Conservation (phyloP, 2,888 invertebrate species). For the Diogma glabrata region DNA sequence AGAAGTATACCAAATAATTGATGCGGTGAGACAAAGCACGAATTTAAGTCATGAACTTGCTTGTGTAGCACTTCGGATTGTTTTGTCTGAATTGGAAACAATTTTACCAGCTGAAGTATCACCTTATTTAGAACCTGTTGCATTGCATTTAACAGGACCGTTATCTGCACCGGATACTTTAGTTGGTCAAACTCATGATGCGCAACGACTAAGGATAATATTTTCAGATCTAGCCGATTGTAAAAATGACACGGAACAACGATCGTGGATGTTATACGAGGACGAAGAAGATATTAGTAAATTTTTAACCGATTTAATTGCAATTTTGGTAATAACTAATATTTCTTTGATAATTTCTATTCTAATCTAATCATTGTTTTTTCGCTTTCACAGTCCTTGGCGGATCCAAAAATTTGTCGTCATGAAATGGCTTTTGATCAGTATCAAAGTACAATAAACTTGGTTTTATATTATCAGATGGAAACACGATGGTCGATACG, state of each 20-base stretch:
- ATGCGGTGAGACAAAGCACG: slow-evolving; percentile 69
- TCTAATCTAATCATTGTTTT: background rate
- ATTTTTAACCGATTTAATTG: slow-evolving; percentile 69
- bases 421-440: slow-evolving; percentile 74
- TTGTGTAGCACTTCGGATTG: slow-evolving; percentile 70
- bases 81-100: slow-evolving; percentile 42
- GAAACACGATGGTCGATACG: slow-evolving; percentile 80
- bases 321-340: slow-evolving; percentile 60
- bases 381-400: slow-evolving; percentile 60
- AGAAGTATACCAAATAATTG: slow-evolving; percentile 63
- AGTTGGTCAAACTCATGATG: slow-evolving; percentile 68
- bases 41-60: slow-evolving; percentile 79
- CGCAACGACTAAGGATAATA: slow-evolving; percentile 68
- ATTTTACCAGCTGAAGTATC: slow-evolving; percentile 47
- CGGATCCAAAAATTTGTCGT: slow-evolving; percentile 77
- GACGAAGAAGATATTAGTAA: slow-evolving; percentile 82
- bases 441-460: slow-evolving; percentile 69
- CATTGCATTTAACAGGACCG: slow-evolving; percentile 46
- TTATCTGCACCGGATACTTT: slow-evolving; percentile 49
- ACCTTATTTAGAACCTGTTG: slow-evolving; percentile 48
- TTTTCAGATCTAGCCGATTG: slow-evolving; percentile 76
- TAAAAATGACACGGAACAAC: slow-evolving; percentile 89
- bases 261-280: slow-evolving; percentile 91
- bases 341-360: slow-evolving; percentile 12
- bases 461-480: slow-evolving; percentile 95